Conservation (phyloP, 2,797 vertebrate species). For the Cyclopterus lumpus region DNA sequence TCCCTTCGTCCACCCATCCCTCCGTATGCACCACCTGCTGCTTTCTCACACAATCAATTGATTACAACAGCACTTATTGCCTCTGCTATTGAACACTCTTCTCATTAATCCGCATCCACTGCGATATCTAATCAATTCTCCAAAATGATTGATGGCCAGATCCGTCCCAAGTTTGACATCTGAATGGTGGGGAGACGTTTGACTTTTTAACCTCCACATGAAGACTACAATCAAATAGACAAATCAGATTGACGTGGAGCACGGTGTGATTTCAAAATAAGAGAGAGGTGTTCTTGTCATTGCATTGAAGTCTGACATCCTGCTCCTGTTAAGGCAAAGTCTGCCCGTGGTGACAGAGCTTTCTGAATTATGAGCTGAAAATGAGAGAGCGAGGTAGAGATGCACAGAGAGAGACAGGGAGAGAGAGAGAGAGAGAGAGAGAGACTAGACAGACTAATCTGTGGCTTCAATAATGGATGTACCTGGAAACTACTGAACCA, state of each 20-base stretch:
- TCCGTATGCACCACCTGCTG: slow-evolving; percentile 61
- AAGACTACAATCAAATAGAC: background rate
- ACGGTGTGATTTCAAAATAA: slow-evolving; percentile 17
- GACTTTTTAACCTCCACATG: slow-evolving; percentile 13
- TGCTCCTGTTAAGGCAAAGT: slow-evolving; percentile 15
- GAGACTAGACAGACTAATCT: slow-evolving; percentile 70
- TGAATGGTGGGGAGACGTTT: background rate
- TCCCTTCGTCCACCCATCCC: slow-evolving; percentile 15
- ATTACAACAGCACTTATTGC: slow-evolving; percentile 62
- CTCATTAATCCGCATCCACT: slow-evolving; percentile 49
- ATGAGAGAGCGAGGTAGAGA: slow-evolving; percentile 41
- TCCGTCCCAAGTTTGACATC: background rate
- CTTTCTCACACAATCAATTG: slow-evolving; percentile 72
- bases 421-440: slow-evolving; percentile 8
- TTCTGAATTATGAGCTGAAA: slow-evolving; percentile 48
- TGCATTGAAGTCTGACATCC: background rate
- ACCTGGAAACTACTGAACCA: slow-evolving; percentile 74
- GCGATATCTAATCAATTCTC: slow-evolving; percentile 25
- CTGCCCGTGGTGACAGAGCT: slow-evolving; percentile 23
- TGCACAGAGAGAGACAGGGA: slow-evolving; percentile 19
- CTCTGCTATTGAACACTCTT: slow-evolving; percentile 51
- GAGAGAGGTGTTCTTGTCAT: background rate
- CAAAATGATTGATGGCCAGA: background rate
- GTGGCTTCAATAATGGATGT: slow-evolving; percentile 76
- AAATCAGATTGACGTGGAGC: background rate